These are phyloP conservation scores for Rhagoletis zephyria DNA, from an alignment of 1,140 invertebrate species.

Conservation along the genomic window DNA sequence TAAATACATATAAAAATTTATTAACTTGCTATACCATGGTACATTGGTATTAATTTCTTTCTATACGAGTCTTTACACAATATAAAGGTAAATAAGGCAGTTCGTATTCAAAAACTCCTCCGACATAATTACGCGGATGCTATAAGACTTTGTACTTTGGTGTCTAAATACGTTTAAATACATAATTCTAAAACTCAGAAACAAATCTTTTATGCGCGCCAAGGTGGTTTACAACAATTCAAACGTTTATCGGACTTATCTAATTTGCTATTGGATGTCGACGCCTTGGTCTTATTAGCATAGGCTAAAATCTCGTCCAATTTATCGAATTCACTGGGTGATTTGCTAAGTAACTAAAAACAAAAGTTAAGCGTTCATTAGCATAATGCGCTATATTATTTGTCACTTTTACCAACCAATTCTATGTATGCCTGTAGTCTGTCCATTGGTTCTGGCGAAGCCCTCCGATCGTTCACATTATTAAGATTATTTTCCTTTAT, in stretches of 20 bases:
- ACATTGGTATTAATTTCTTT: too few species aligned
- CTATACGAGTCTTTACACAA: too few species aligned
- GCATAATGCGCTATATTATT: too few species aligned
- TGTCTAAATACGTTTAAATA: not conserved
- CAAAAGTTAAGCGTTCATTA: conserved; percentile 1
- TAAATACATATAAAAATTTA: too few species aligned
- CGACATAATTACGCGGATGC: not conserved
- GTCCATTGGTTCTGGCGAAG: conserved; percentile 62
- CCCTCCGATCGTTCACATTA: conserved; percentile 56
- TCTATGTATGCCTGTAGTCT: conserved; percentile 71
- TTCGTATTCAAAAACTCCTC: not conserved
- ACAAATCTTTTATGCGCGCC: conserved; percentile 63
- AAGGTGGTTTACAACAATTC: conserved; percentile 62
- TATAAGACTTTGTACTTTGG: conserved; percentile 28
- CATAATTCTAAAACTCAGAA: not conserved
- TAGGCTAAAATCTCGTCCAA: conserved; percentile 67
- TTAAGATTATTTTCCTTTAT: conserved; percentile 64
- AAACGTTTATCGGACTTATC: conserved; percentile 56
- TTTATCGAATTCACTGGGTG: conserved; percentile 70
- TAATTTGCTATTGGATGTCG: conserved; percentile 59
- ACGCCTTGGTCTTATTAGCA: conserved; percentile 56
- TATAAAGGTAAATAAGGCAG: not conserved
- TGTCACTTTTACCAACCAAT: conserved; percentile 58
- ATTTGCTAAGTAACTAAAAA: conserved; percentile 66
- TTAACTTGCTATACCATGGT: too few species aligned